A percentile compares a stretch with the other conserved stretches of the same genome.
Conservation (phyloP, 2,113 vertebrate genomes). For the Ibidorhyncha struthersii region DNA sequence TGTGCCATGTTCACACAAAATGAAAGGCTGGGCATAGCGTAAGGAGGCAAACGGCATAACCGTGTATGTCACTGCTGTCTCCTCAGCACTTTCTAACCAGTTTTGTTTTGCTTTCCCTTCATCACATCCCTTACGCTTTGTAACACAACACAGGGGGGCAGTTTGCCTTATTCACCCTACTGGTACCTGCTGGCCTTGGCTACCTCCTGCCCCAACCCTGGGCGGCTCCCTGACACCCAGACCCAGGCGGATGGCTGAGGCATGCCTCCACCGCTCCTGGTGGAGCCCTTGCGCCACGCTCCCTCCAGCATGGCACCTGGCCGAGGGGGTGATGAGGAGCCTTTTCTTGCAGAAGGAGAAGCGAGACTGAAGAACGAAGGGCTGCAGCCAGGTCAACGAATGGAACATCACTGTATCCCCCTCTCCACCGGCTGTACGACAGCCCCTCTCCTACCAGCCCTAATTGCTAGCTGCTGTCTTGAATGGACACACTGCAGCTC, state of each 20-base stretch:
- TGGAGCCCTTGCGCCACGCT: accelerated
- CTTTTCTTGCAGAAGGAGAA: background rate
- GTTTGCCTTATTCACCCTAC: background rate
- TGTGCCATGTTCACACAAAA: background rate
- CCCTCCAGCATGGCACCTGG: accelerated
- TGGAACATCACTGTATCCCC: background rate
- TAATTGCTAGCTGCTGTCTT: background rate
- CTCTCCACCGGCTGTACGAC: background rate
- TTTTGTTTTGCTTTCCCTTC: background rate
- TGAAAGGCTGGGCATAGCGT: accelerated
- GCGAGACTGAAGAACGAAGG: background rate
- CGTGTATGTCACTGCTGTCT: background rate
- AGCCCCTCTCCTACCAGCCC: background rate
- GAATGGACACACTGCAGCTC: background rate
- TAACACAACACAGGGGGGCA: background rate
- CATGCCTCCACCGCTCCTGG: accelerated
- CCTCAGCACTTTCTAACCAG: background rate
- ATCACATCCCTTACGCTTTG: background rate
- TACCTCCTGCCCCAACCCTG: background rate
- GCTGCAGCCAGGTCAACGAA: background rate
- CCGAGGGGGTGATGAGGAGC: background rate
- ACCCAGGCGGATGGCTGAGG: background rate
- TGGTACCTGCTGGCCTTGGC: background rate
- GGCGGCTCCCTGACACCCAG: background rate
- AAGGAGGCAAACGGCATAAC: background rate